Conservation (phyloP, 2,888 invertebrate genomes). For the Luperina testacea region DNA sequence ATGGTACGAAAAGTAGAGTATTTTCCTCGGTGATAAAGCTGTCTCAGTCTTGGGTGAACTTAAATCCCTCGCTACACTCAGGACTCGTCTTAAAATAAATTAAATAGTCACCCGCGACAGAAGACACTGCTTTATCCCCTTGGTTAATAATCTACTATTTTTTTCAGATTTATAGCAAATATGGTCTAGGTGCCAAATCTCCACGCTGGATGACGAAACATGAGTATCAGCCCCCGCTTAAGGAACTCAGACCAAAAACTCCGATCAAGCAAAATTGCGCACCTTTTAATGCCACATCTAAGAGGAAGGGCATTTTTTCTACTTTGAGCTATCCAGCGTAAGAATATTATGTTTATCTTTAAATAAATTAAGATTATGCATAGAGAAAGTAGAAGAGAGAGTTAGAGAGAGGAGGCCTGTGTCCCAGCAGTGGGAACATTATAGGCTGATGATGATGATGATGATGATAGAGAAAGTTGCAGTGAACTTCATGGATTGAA, state of each 20-base stretch:
- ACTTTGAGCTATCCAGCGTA: conserved; percentile 81
- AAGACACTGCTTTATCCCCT: too few relatives aligned
- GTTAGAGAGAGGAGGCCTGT: too few relatives aligned
- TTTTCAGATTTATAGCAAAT: conserved; percentile 80
- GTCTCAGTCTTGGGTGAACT: too few relatives aligned
- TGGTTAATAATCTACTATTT: too few relatives aligned
- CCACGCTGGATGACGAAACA: conserved; percentile 81
- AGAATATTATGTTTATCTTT: conserved; percentile 59
- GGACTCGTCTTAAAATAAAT: too few relatives aligned
- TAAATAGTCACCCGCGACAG: too few relatives aligned
- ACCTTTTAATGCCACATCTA: conserved; percentile 84
- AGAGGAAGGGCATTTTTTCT: conserved; percentile 79
- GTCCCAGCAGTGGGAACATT: too few relatives aligned
- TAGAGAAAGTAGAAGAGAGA: too few relatives aligned
- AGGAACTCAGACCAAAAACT: conserved; percentile 67
- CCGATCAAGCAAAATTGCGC: conserved; percentile 79
- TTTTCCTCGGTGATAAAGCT: too few relatives aligned
- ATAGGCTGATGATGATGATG: too few relatives aligned
- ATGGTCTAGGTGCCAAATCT: conserved; percentile 78
- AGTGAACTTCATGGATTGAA: not conserved
- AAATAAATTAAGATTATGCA: not conserved
- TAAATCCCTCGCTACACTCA: too few relatives aligned
- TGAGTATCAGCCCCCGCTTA: conserved; percentile 84
- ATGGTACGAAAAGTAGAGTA: too few relatives aligned
- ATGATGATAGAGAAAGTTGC: not conserved